Evolutionary conservation across 2,888 invertebrate species (phyloP).

Genomic region (Drosophila paramelanica): DNA sequence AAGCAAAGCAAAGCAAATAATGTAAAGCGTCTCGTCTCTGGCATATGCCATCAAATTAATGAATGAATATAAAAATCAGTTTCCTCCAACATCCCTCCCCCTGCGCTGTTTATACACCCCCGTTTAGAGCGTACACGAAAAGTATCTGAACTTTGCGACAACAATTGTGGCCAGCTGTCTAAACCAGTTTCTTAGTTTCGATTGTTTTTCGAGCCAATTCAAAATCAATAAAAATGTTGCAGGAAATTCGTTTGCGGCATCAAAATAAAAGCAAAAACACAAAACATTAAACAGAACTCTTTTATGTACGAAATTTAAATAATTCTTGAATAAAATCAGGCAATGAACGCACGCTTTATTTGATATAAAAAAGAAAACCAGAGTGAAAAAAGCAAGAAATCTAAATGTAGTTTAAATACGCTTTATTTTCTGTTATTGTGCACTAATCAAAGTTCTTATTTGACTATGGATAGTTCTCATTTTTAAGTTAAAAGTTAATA

Average conservation of each 20-base stretch:
- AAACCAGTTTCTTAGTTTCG: constrained; percentile 61
- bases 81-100: constrained; percentile 1
- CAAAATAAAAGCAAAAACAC: constrained; percentile 8
- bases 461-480: no score
- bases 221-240: constrained; percentile 68
- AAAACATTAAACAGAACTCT: constrained; percentile 15
- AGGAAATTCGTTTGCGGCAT: constrained; percentile 55
- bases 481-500: no score
- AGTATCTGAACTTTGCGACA: constrained; percentile 45
- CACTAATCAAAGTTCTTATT: no score
- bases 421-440: not conserved
- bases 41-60: constrained; percentile 60
- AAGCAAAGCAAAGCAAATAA: constrained; percentile 20
- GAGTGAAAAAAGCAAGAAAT: no score
- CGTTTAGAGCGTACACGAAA: constrained; percentile 8
- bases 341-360: constrained; percentile 38
- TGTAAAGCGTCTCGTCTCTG: constrained; percentile 23
- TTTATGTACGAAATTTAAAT: constrained; percentile 56
- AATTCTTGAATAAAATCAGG: constrained; percentile 41
- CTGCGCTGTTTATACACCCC: constrained; percentile 18
- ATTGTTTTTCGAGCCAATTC: constrained; percentile 56
- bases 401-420: not conserved
- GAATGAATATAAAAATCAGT: constrained; percentile 58
- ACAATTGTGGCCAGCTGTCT: constrained; percentile 66
- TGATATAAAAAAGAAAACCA: constrained; percentile 20